Evolutionary conservation across 2,888 invertebrate genomes (phyloP).

Genomic region (Chloromyia formosa): DNA sequence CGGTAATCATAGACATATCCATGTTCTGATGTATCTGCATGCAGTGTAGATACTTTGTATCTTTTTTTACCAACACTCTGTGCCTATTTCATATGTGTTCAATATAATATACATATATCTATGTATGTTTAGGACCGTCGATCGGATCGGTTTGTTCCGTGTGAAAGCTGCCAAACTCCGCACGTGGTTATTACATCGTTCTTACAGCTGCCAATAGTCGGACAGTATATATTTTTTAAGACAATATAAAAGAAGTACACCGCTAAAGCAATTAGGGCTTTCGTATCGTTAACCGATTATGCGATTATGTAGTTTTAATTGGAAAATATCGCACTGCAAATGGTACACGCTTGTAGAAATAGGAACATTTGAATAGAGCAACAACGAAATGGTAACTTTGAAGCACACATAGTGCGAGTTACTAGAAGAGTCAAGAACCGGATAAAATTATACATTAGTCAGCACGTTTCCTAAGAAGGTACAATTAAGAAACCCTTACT

Average conservation of each 20-base stretch:
- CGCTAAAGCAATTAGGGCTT: not conserved
- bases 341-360: not conserved
- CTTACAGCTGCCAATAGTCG: no score
- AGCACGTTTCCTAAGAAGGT: slow-evolving; percentile 20
- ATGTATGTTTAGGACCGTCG: no score
- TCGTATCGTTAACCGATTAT: slow-evolving; percentile 19
- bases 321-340: not conserved
- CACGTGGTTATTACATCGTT: no score
- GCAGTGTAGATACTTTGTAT: no score
- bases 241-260: not conserved
- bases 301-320: slow-evolving; percentile 12
- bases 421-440: not conserved
- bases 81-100: no score
- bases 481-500: slow-evolving; percentile 14
- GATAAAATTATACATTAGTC: slow-evolving; percentile 8
- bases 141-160: no score
- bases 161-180: no score
- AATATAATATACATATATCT: no score
- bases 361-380: not conserved
- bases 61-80: no score
- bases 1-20: no score
- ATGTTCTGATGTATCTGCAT: no score
- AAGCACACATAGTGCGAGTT: not conserved
- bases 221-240: no score
- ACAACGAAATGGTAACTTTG: not conserved